Conservation (phyloP, 2,888 invertebrate species). For the Calliscelio sp. region DNA sequence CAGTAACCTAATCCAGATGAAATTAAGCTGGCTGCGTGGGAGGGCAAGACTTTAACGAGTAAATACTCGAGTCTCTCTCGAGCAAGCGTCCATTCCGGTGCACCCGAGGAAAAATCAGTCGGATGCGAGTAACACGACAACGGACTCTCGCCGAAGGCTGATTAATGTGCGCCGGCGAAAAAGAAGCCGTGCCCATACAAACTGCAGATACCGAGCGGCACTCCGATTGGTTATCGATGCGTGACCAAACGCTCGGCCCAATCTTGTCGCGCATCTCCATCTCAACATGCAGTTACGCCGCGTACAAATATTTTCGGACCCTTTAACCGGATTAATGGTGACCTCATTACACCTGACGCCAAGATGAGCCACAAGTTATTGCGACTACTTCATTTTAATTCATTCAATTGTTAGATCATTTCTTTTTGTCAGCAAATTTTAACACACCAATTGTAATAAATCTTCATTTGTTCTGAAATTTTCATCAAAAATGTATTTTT, state of each 20-base stretch:
- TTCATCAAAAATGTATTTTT: too few species aligned
- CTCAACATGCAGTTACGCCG: slow-evolving; percentile 46
- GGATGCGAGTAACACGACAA: slow-evolving; percentile 80
- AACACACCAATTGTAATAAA: background rate
- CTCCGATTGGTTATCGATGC: slow-evolving; percentile 68
- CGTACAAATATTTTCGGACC: slow-evolving; percentile 65
- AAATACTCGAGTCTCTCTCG: slow-evolving; percentile 69
- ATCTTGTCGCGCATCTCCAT: slow-evolving; percentile 66
- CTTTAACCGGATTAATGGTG: slow-evolving; percentile 67
- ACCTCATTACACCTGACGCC: slow-evolving; percentile 62
- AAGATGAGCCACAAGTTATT: slow-evolving; percentile 61
- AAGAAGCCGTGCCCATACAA: slow-evolving; percentile 59
- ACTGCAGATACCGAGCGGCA: slow-evolving; percentile 49
- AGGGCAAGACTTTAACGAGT: slow-evolving; percentile 78
- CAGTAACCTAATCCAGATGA: slow-evolving; percentile 79
- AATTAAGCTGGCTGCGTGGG: slow-evolving; percentile 80
- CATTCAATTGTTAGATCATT: slow-evolving; percentile 13
- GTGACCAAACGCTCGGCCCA: slow-evolving; percentile 62
- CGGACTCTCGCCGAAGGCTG: slow-evolving; percentile 80
- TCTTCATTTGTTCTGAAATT: too few species aligned
- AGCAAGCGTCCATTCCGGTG: slow-evolving; percentile 46
- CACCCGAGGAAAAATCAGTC: slow-evolving; percentile 79
- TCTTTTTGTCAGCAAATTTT: background rate
- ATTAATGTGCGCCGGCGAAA: slow-evolving; percentile 79
- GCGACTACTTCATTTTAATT: slow-evolving; percentile 49